phyloP scores from a whole-genome alignment of 2,797 vertebrate species.

The Sciurus carolinensis region DNA sequence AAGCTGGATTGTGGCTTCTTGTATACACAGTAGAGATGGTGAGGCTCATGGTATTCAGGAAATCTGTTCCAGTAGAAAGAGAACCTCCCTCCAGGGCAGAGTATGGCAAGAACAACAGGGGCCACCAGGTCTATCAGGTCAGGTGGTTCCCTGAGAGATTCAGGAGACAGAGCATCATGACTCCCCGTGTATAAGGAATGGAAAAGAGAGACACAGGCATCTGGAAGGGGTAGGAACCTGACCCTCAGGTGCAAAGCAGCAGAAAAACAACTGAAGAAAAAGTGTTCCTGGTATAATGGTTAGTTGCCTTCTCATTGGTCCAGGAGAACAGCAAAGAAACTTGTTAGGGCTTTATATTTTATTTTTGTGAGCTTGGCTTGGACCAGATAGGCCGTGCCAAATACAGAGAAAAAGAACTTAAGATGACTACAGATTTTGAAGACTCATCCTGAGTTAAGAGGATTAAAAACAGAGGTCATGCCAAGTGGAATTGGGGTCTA shows the following conservation, averaged over 20 bases:
- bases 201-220: neutral
- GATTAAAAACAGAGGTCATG: constrained; percentile 29
- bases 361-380: neutral
- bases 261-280: neutral
- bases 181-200: no score
- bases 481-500: neutral
- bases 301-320: neutral
- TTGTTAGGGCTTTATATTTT: neutral
- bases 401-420: neutral
- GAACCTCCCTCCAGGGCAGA: neutral
- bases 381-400: neutral
- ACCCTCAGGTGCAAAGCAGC: neutral
- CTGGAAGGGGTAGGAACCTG: neutral
- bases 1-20: neutral
- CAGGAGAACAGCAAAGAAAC: neutral
- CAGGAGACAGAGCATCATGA: neutral
- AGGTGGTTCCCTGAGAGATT: neutral
- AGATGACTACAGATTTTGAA: constrained; percentile 1
- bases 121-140: neutral
- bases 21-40: neutral
- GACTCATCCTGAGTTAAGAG: constrained; percentile 36
- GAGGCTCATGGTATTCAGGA: neutral
- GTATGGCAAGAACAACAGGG: neutral
- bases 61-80: neutral
- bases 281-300: neutral